Conservation (phyloP, 2,113 vertebrate genomes). For the Varanus salvator region DNA sequence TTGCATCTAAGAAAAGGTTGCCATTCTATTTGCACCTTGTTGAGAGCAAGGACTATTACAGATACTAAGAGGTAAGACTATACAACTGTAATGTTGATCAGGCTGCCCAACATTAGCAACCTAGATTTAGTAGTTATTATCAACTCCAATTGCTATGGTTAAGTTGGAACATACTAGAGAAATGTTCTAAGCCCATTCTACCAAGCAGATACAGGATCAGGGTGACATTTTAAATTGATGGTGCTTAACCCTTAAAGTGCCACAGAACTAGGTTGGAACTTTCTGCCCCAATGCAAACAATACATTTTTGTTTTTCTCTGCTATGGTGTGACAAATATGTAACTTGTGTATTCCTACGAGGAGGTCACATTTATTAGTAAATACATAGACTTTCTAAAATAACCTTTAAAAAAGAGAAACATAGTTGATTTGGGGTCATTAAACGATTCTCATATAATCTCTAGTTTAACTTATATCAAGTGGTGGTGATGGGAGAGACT, state of each 20-base stretch:
- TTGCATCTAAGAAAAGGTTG: too few relatives aligned
- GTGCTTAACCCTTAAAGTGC: background rate
- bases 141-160: background rate
- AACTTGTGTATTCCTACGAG: slow-evolving; percentile 24
- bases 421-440: slow-evolving; percentile 1
- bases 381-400: background rate
- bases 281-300: background rate
- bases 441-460: slow-evolving; percentile 31
- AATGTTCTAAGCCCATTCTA: background rate
- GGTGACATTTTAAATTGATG: background rate
- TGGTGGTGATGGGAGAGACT: background rate
- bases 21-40: too few relatives aligned
- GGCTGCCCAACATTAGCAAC: too few relatives aligned
- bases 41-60: too few relatives aligned
- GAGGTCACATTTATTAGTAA: slow-evolving; percentile 9
- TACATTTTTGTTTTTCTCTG: background rate
- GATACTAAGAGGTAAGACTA: too few relatives aligned
- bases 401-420: background rate
- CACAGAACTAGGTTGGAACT: too few relatives aligned
- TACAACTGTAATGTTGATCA: too few relatives aligned
- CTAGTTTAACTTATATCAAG: slow-evolving; percentile 16
- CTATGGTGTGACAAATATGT: slow-evolving; percentile 17
- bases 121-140: too few relatives aligned
- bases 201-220: background rate
- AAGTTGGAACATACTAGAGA: background rate